These are phyloP conservation scores for Drosophila diplacantha DNA, from an alignment of 2,888 invertebrate species.

Conservation along the genomic window DNA sequence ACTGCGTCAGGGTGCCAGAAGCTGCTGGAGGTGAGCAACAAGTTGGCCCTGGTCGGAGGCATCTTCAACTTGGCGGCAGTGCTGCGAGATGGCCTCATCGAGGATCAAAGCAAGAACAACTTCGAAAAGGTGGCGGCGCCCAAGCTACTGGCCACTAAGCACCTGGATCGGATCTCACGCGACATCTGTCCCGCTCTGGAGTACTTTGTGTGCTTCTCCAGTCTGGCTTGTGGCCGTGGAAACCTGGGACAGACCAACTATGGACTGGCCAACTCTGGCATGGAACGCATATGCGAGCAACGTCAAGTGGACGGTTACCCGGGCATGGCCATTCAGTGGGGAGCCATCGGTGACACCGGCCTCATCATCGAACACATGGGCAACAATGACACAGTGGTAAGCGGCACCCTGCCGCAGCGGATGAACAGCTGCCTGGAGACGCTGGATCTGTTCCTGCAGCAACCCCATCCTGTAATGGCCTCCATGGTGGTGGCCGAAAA, in stretches of 20 bases:
- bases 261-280: conserved; percentile 96
- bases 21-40: conserved; percentile 81
- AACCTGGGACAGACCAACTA: conserved; percentile 98
- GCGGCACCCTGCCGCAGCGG: conserved; percentile 97
- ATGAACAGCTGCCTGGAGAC: conserved; percentile 93
- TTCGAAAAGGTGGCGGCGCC: conserved; percentile 89
- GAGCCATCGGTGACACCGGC: conserved; percentile 98
- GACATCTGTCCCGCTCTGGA: conserved; percentile 88
- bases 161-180: conserved; percentile 89
- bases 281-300: conserved; percentile 96
- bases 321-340: conserved; percentile 97
- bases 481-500: conserved; percentile 94
- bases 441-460: conserved; percentile 93
- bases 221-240: conserved; percentile 96
- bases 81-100: conserved; percentile 89
- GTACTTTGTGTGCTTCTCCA: conserved; percentile 97
- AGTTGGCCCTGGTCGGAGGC: conserved; percentile 87
- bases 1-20: conserved; percentile 81
- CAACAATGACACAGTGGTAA: conserved; percentile 92
- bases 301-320: conserved; percentile 90
- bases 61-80: conserved; percentile 98
- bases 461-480: conserved; percentile 88
- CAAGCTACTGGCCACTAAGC: conserved; percentile 89
- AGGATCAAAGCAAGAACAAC: conserved; percentile 88
- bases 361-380: conserved; percentile 93